Evolutionary conservation across 2,113 vertebrate genomes (phyloP).

Genomic region (Tupaia tana): DNA sequence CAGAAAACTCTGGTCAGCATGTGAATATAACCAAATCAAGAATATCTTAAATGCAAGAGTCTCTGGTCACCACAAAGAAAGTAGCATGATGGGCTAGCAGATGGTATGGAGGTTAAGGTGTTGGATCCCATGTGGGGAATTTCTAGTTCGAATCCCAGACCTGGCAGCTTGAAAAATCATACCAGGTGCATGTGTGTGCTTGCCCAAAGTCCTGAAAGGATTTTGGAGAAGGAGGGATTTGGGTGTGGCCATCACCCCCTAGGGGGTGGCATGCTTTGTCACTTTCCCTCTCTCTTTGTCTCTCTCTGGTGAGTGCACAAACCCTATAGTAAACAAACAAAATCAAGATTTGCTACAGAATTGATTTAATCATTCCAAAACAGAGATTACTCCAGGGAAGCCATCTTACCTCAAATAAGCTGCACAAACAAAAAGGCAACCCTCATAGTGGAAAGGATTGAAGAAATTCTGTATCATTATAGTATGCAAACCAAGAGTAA

Average conservation of each 20-base stretch:
- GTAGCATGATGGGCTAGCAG: too few relatives aligned
- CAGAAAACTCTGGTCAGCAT: background rate
- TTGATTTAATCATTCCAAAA: constrained; percentile 15
- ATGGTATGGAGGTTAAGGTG: too few relatives aligned
- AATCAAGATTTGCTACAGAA: constrained; percentile 1
- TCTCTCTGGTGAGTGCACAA: too few relatives aligned
- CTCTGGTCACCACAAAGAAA: background rate
- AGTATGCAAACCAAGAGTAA: constrained; percentile 20
- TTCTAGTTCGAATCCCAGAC: too few relatives aligned
- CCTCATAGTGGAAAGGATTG: background rate
- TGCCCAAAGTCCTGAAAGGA: too few relatives aligned
- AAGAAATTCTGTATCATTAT: constrained; percentile 28
- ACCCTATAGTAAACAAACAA: background rate
- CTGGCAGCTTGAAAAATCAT: too few relatives aligned
- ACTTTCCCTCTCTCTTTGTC: too few relatives aligned
- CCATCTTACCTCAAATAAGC: constrained; percentile 18
- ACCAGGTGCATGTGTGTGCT: too few relatives aligned
- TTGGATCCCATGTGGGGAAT: too few relatives aligned
- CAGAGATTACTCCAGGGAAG: background rate
- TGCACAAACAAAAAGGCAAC: background rate
- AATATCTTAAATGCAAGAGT: background rate
- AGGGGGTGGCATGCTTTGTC: too few relatives aligned
- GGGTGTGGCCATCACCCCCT: too few relatives aligned
- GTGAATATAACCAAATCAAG: background rate
- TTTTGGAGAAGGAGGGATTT: too few relatives aligned